A percentile compares a stretch with the other conserved stretches of the same genome.
Evolutionary conservation across 1,140 invertebrate species (phyloP).

Genomic region (Lordiphosa mommai): DNA sequence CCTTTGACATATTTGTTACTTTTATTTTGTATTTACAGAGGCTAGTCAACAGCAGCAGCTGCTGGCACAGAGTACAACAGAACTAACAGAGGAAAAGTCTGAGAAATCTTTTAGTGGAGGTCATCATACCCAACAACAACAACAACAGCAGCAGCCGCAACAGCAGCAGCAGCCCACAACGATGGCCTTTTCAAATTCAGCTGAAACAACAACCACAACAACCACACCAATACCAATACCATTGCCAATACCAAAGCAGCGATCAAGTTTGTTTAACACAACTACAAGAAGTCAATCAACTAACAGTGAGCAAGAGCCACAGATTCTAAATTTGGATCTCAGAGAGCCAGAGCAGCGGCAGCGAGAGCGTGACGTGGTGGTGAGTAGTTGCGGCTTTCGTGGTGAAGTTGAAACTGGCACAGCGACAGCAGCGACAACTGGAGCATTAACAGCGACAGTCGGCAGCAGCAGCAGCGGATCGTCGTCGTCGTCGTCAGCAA

Average conservation of each 20-base stretch:
- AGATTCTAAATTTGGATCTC: constrained; percentile 59
- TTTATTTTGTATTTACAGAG: constrained; percentile 22
- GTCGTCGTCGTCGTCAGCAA: constrained; percentile 69
- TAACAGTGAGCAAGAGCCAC: constrained; percentile 42
- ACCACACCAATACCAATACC: constrained; percentile 26
- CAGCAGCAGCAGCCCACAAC: constrained; percentile 21
- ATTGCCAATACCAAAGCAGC: constrained; percentile 76
- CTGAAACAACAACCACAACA: constrained; percentile 54
- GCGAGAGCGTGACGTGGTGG: background rate
- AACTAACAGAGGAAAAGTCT: constrained; percentile 70
- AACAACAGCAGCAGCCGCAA: constrained; percentile 19
- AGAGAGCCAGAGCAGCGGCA: constrained; percentile 35
- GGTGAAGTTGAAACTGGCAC: constrained; percentile 73
- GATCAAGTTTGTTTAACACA: constrained; percentile 71
- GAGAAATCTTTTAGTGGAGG: constrained; percentile 72
- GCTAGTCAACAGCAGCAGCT: constrained; percentile 49
- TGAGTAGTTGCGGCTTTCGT: constrained; percentile 6
- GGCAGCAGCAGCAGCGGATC: constrained; percentile 15
- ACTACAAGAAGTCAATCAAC: constrained; percentile 60
- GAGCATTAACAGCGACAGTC: constrained; percentile 56
- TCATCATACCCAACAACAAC: constrained; percentile 59
- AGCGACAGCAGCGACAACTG: constrained; percentile 47
- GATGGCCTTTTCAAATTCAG: constrained; percentile 51
- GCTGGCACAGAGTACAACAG: constrained; percentile 47
- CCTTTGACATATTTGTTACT: background rate